Evolutionary conservation across 2,888 invertebrate species (phyloP).

Genomic region (Netelia fuscicornis): DNA sequence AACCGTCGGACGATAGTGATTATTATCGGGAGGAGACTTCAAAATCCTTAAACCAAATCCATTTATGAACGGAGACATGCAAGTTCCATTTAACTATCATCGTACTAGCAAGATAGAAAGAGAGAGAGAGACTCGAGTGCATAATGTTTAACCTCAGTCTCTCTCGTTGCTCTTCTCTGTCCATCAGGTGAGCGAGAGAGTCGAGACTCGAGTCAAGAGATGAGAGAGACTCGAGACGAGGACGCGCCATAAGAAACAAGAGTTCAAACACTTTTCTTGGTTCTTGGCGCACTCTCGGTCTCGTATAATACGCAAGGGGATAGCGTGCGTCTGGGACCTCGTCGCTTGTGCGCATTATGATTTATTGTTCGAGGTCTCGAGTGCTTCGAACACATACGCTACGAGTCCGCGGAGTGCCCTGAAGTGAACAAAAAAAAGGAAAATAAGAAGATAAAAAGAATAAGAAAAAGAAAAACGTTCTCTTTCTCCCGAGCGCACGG

Average conservation of each 20-base stretch:
- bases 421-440: slow-evolving; percentile 18
- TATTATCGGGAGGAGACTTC: slow-evolving; percentile 23
- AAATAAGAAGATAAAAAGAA: slow-evolving; percentile 3
- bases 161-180: slow-evolving; percentile 43
- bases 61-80: slow-evolving; percentile 29
- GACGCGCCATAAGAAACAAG: slow-evolving; percentile 57
- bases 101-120: background rate
- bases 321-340: slow-evolving; percentile 56
- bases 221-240: slow-evolving; percentile 57
- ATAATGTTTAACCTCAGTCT: slow-evolving; percentile 59
- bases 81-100: background rate
- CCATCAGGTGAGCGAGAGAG: slow-evolving; percentile 40
- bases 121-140: slow-evolving; percentile 43
- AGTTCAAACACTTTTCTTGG: slow-evolving; percentile 65
- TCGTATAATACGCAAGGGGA: slow-evolving; percentile 40
- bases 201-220: slow-evolving; percentile 31
- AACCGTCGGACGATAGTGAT: slow-evolving; percentile 25
- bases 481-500: slow-evolving; percentile 27
- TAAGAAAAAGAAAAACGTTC: slow-evolving; percentile 7
- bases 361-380: slow-evolving; percentile 69
- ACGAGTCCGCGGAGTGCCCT: slow-evolving; percentile 40
- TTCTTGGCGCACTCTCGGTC: slow-evolving; percentile 31
- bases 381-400: slow-evolving; percentile 64
- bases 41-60: slow-evolving; percentile 14
- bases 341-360: slow-evolving; percentile 67